Evolutionary conservation across 2,113 vertebrate species (phyloP).

Genomic region (Ictalurus punctatus): DNA sequence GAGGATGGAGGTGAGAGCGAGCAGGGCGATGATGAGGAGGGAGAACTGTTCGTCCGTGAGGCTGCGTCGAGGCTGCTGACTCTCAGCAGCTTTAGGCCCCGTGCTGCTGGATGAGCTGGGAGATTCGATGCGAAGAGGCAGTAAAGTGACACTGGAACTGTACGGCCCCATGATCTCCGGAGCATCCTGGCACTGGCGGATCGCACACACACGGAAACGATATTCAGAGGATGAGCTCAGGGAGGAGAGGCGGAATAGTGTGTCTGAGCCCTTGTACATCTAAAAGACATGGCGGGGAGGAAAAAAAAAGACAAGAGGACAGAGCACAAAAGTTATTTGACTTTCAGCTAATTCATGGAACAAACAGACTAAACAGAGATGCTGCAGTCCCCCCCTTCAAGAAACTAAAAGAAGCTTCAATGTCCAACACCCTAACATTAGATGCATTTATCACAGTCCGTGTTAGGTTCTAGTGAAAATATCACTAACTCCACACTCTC

Average conservation of each 20-base stretch:
- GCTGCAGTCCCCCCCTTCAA: not conserved
- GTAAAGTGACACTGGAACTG: slow-evolving; percentile 85
- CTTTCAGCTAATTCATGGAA: not conserved
- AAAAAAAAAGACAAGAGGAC: not conserved
- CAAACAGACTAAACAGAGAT: not conserved
- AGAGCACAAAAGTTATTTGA: not conserved
- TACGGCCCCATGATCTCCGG: slow-evolving; percentile 87
- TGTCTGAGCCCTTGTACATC: slow-evolving; percentile 86
- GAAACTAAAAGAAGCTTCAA: not conserved
- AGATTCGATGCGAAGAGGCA: slow-evolving; percentile 80
- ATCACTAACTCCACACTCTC: not conserved
- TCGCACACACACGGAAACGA: slow-evolving; percentile 88
- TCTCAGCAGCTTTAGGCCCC: slow-evolving; percentile 73
- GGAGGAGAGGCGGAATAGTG: slow-evolving; percentile 81
- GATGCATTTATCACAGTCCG: not conserved
- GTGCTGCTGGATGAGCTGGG: slow-evolving; percentile 67
- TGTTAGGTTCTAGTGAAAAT: not conserved
- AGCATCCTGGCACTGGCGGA: slow-evolving; percentile 89
- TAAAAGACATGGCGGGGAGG: slow-evolving; percentile 52
- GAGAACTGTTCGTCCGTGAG: slow-evolving; percentile 94
- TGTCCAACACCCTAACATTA: not conserved
- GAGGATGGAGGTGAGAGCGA: slow-evolving; percentile 92
- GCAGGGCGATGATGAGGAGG: slow-evolving; percentile 90
- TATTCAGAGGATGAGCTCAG: slow-evolving; percentile 90
- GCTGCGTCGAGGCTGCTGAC: slow-evolving; percentile 74